These are phyloP conservation scores for Aethes cnicana DNA, from an alignment of 2,888 invertebrate species.

Conservation along the genomic window DNA sequence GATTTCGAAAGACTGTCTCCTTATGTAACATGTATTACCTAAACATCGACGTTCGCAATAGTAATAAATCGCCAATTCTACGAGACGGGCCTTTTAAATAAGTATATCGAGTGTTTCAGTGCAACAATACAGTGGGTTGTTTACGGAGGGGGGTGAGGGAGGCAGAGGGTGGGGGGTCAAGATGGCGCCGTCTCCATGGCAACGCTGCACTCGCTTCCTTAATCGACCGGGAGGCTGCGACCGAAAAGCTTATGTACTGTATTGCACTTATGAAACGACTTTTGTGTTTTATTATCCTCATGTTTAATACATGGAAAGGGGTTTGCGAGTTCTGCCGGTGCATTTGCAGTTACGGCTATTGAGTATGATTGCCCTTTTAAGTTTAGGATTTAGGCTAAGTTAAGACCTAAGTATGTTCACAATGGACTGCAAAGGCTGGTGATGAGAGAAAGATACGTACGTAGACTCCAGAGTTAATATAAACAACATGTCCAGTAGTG, in stretches of 20 bases:
- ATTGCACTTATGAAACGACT: conserved; percentile 65
- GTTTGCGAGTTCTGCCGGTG: conserved; percentile 13
- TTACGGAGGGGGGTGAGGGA: conserved; percentile 62
- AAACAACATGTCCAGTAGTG: no score
- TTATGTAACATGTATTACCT: no score
- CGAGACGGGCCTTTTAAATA: conserved; percentile 70
- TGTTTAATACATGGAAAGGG: conserved; percentile 27
- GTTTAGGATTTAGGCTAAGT: no score
- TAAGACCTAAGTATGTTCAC: no score
- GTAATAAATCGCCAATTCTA: conserved; percentile 63
- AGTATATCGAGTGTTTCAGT: conserved; percentile 78
- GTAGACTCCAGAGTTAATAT: no score
- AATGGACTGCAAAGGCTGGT: no score
- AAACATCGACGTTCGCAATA: conserved; percentile 10
- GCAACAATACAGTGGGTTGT: conserved; percentile 78
- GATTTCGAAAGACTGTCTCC: no score
- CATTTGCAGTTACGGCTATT: background rate
- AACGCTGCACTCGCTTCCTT: conserved; percentile 82
- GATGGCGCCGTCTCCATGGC: conserved; percentile 79
- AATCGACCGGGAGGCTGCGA: conserved; percentile 76
- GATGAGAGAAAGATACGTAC: no score
- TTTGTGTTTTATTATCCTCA: conserved; percentile 54
- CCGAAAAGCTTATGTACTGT: conserved; percentile 72
- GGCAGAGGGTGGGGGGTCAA: conserved; percentile 55
- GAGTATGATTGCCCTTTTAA: conserved; percentile 1